phyloP scores from a whole-genome alignment of 2,113 vertebrate genomes.

The Coregonus clupeaformis region DNA sequence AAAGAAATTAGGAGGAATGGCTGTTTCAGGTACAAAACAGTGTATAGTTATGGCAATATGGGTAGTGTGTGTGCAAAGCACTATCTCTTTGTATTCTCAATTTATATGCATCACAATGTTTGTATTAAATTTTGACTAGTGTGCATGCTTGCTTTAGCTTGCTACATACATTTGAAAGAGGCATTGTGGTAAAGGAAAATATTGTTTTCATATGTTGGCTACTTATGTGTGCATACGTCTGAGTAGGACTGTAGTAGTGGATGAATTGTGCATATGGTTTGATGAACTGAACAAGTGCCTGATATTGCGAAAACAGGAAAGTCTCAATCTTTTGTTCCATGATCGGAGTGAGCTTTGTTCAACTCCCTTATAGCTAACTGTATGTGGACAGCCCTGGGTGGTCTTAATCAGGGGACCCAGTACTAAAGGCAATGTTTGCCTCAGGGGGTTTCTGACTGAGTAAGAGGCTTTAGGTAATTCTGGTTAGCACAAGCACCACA shows the following conservation, averaged over 20 bases:
- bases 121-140: not conserved
- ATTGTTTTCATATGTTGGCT: not conserved
- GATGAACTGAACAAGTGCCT: conserved; percentile 2
- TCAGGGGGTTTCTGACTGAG: conserved; percentile 43
- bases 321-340: conserved; percentile 26
- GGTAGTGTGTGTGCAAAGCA: not conserved
- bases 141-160: not conserved
- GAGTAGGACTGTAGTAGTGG: conserved; percentile 10
- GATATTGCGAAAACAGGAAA: conserved; percentile 6
- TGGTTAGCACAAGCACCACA: conserved; percentile 42
- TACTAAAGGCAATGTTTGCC: conserved; percentile 32
- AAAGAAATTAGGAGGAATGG: no score
- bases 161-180: not conserved
- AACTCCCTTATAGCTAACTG: conserved; percentile 18
- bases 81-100: not conserved
- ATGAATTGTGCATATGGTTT: conserved; percentile 7
- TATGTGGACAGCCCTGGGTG: conserved; percentile 16
- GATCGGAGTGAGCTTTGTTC: not conserved
- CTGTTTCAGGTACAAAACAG: not conserved
- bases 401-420: conserved; percentile 52
- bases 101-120: not conserved
- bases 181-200: not conserved
- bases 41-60: not conserved
- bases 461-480: conserved; percentile 71
- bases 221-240: not conserved